Conservation (phyloP, 2,797 vertebrate genomes). For the Silurus lanzhouensis region DNA sequence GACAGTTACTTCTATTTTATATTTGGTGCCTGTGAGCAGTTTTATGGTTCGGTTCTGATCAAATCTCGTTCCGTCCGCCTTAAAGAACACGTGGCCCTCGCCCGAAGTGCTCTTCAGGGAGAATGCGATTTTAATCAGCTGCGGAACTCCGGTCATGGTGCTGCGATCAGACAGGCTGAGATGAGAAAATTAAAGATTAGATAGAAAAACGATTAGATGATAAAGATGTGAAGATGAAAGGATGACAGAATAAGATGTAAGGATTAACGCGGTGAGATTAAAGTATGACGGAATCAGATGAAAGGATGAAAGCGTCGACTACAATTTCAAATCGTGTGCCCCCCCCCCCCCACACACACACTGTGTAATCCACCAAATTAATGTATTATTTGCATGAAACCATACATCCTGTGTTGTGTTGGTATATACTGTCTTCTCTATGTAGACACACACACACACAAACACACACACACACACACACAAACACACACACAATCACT, state of each 20-base stretch:
- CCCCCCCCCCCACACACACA: not conserved
- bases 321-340: not conserved
- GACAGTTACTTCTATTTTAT: constrained; percentile 88
- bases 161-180: not conserved
- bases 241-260: not conserved
- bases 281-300: not conserved
- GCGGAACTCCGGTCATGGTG: not conserved
- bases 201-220: not conserved
- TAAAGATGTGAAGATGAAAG: not conserved
- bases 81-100: constrained; percentile 89
- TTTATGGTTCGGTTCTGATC: constrained; percentile 96
- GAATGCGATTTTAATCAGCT: not conserved
- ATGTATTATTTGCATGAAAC: too few species aligned
- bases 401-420: too few species aligned
- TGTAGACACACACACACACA: too few species aligned
- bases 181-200: not conserved
- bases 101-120: constrained; percentile 44
- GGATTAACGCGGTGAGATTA: not conserved
- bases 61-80: constrained; percentile 92
- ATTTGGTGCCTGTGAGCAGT: constrained; percentile 92
- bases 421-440: too few species aligned
- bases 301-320: not conserved
- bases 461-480: too few species aligned
- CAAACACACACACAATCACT: too few species aligned
- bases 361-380: too few species aligned